These are phyloP conservation scores for Xanthia togata DNA, from an alignment of 2,888 invertebrate genomes.

Conservation along the genomic window DNA sequence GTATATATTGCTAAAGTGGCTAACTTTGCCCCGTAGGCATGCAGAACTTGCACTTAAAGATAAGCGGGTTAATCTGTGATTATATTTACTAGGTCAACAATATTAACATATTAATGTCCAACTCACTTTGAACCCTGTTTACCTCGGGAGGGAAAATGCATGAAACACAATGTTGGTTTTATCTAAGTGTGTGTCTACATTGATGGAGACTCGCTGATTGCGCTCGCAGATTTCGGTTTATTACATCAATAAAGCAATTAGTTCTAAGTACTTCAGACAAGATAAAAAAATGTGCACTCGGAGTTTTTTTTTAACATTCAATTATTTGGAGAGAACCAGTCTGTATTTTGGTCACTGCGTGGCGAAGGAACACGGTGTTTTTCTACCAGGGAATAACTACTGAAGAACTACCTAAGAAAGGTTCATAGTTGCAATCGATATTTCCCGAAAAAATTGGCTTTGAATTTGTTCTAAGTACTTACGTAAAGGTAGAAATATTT, in stretches of 20 bases:
- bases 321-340: not conserved
- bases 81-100: constrained; percentile 42
- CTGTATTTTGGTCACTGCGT: not conserved
- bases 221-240: not conserved
- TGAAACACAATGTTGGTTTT: constrained; percentile 25
- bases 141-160: constrained; percentile 29
- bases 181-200: not conserved
- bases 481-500: too few species aligned
- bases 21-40: constrained; percentile 19
- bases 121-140: constrained; percentile 30
- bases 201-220: not conserved
- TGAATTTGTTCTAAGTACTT: too few species aligned
- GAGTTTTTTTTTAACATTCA: not conserved
- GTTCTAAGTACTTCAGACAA: too few species aligned
- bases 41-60: constrained; percentile 46
- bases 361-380: too few species aligned
- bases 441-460: too few species aligned
- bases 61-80: constrained; percentile 51
- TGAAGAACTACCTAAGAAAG: too few species aligned
- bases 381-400: too few species aligned
- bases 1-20: not conserved
- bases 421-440: too few species aligned
- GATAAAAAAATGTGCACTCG: not conserved
- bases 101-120: constrained; percentile 55
- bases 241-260: not conserved